These are phyloP conservation scores for Hypotaenidia philippensis DNA, from an alignment of 2,797 vertebrate species.

Conservation along the genomic window DNA sequence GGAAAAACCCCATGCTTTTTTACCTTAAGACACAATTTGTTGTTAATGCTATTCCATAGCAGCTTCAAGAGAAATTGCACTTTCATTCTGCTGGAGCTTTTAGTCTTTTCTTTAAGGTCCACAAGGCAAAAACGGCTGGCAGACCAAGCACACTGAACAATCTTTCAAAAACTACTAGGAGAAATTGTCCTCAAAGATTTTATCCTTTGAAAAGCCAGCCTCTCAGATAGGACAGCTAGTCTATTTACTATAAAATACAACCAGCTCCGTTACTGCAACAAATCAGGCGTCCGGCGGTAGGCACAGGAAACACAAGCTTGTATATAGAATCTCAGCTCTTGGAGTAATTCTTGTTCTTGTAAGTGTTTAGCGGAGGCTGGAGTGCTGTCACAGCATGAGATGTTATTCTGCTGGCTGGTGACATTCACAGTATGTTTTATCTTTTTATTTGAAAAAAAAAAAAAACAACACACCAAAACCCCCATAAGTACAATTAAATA, in stretches of 20 bases:
- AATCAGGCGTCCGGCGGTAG: background rate
- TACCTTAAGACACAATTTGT: background rate
- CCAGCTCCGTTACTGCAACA: background rate
- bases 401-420: background rate
- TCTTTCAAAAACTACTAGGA: background rate
- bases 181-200: slow-evolving; percentile 14
- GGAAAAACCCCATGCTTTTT: background rate
- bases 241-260: background rate
- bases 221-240: background rate
- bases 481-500: background rate
- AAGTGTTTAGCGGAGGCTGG: background rate
- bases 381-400: background rate
- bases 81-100: background rate
- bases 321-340: background rate
- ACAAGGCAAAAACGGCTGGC: background rate
- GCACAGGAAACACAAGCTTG: background rate
- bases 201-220: background rate
- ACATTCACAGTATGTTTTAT: background rate
- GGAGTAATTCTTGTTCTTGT: background rate
- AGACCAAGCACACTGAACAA: background rate
- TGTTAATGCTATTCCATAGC: background rate
- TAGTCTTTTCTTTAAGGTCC: background rate
- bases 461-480: background rate
- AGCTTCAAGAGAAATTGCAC: background rate
- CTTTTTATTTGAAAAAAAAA: background rate